These are phyloP conservation scores for Eupithecia vulgata DNA, from an alignment of 2,888 invertebrate genomes.

Conservation along the genomic window DNA sequence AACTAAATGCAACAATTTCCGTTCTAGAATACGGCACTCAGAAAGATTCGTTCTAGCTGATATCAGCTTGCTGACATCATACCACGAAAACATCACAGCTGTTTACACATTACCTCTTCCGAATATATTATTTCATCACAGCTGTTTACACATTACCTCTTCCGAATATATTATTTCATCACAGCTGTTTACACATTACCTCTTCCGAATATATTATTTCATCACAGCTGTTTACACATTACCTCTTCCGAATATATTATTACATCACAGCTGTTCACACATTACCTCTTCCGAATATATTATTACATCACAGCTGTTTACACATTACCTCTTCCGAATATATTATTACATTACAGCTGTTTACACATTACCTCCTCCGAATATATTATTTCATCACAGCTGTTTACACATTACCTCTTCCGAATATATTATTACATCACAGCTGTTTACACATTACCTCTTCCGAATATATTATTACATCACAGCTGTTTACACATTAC, in stretches of 20 bases:
- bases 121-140: too few relatives aligned
- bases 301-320: neutral
- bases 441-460: neutral
- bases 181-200: too few relatives aligned
- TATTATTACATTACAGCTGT: neutral
- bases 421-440: neutral
- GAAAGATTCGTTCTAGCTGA: neutral
- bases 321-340: neutral
- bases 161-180: neutral
- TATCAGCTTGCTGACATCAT: neutral
- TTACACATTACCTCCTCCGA: neutral
- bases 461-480: neutral
- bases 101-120: neutral
- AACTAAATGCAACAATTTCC: neutral
- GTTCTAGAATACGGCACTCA: neutral
- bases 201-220: neutral
- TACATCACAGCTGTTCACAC: neutral
- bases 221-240: neutral
- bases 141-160: too few relatives aligned
- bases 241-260: neutral
- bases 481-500: neutral
- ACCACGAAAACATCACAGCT: neutral
- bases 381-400: neutral
- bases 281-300: neutral
- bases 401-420: neutral